Conservation (phyloP, 2,797 vertebrate species). For the Aplochiton taeniatus region DNA sequence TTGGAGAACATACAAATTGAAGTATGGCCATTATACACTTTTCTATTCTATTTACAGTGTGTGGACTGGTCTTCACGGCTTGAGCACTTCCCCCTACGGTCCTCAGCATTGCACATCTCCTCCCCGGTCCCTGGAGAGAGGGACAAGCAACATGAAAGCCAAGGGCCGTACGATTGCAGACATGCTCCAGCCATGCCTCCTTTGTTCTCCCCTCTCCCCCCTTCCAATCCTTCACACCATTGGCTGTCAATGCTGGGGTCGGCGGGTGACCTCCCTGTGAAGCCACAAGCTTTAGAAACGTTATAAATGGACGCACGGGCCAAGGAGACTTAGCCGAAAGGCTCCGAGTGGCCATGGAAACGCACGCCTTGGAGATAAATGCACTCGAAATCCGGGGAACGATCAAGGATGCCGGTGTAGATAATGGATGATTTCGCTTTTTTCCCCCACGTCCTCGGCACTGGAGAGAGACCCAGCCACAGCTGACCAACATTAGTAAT, state of each 20-base stretch:
- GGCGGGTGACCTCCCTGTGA: slow-evolving; percentile 56
- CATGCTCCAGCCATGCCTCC: slow-evolving; percentile 47
- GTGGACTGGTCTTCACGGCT: too few relatives aligned
- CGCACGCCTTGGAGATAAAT: slow-evolving; percentile 69
- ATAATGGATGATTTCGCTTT: slow-evolving; percentile 73
- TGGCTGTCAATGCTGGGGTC: slow-evolving; percentile 59
- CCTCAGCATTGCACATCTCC: too few relatives aligned
- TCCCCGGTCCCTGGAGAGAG: too few relatives aligned
- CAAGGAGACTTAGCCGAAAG: slow-evolving; percentile 48
- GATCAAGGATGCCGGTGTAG: slow-evolving; percentile 61
- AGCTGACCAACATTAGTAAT: slow-evolving; percentile 84
- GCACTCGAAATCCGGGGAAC: slow-evolving; percentile 58
- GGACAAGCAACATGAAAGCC: slow-evolving; percentile 41
- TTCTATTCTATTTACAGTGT: too few relatives aligned
- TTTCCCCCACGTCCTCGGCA: slow-evolving; percentile 33
- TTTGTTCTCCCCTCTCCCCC: slow-evolving; percentile 54
- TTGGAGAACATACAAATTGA: too few relatives aligned
- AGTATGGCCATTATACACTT: too few relatives aligned
- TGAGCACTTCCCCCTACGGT: too few relatives aligned
- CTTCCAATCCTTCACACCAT: slow-evolving; percentile 57
- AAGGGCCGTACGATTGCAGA: slow-evolving; percentile 38
- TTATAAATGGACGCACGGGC: slow-evolving; percentile 64
- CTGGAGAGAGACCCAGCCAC: slow-evolving; percentile 54
- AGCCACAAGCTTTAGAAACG: slow-evolving; percentile 69
- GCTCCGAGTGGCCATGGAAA: slow-evolving; percentile 58